These are phyloP conservation scores for Pararge aegeria DNA, from an alignment of 1,140 invertebrate species.

Conservation along the genomic window DNA sequence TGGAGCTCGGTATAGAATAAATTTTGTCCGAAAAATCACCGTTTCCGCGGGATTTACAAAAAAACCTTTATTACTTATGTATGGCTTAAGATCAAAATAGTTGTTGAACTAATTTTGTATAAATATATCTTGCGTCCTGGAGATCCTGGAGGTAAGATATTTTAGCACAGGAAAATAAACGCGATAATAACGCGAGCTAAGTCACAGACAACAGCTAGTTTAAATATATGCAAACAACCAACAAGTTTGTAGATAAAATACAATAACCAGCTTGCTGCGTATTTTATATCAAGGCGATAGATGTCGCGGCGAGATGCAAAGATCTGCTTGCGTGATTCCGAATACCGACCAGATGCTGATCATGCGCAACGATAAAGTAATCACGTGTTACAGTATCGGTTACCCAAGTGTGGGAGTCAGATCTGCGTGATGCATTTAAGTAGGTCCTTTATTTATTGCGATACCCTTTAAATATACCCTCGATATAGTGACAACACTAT, in stretches of 20 bases:
- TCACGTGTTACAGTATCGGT: slow-evolving; percentile 55
- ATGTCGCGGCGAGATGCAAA: slow-evolving; percentile 38
- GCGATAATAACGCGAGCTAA: too few relatives aligned
- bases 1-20: too few relatives aligned
- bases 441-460: slow-evolving; percentile 16
- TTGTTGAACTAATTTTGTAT: too few relatives aligned
- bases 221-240: not conserved
- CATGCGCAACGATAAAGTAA: slow-evolving; percentile 63
- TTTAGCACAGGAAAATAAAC: too few relatives aligned
- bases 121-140: too few relatives aligned
- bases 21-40: too few relatives aligned
- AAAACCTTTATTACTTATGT: too few relatives aligned
- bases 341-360: slow-evolving; percentile 52
- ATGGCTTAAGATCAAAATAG: too few relatives aligned
- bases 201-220: too few relatives aligned
- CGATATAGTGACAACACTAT: slow-evolving; percentile 9
- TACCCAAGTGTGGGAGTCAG: slow-evolving; percentile 40
- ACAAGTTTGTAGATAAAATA: not conserved
- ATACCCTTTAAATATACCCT: slow-evolving; percentile 14
- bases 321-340: slow-evolving; percentile 28
- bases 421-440: slow-evolving; percentile 16
- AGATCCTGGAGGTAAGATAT: too few relatives aligned
- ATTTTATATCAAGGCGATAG: slow-evolving; percentile 10
- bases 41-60: too few relatives aligned
- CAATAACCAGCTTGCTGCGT: not conserved